Conservation (phyloP, 2,797 vertebrate species). For the Myotis findleyi region DNA sequence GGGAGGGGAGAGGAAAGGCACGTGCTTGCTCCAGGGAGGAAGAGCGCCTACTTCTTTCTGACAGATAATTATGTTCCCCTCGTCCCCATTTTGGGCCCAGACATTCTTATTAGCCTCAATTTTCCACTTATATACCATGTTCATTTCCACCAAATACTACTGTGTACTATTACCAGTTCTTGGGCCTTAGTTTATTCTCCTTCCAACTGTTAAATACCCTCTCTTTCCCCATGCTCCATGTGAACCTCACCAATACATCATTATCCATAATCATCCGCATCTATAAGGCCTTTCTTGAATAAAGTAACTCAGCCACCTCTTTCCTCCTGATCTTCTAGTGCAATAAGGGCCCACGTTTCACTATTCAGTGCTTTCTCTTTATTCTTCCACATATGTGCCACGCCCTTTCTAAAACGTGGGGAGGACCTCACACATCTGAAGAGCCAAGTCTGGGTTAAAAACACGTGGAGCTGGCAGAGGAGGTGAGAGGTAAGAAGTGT, state of each 20-base stretch:
- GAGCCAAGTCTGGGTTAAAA: neutral
- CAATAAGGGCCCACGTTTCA: neutral
- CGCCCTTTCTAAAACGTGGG: neutral
- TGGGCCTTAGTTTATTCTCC: neutral
- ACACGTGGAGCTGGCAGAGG: neutral
- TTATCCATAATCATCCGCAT: neutral
- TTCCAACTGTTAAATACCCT: neutral
- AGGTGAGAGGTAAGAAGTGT: neutral
- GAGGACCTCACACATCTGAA: neutral
- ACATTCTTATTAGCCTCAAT: neutral
- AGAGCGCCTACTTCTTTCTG: neutral
- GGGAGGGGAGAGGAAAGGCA: neutral
- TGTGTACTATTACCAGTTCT: neutral
- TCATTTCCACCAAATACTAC: neutral
- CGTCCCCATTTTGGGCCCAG: neutral
- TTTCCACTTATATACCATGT: neutral
- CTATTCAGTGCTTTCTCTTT: neutral
- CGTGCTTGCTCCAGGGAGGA: neutral
- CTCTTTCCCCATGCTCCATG: no score
- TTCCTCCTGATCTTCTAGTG: neutral
- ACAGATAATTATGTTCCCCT: neutral
- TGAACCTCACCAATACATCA: neutral
- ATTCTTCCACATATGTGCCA: neutral
- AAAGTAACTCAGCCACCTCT: fast-evolving
- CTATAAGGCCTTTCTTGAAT: neutral